Conservation (phyloP, 2,113 vertebrate genomes). For the Tupaia chinensis region DNA sequence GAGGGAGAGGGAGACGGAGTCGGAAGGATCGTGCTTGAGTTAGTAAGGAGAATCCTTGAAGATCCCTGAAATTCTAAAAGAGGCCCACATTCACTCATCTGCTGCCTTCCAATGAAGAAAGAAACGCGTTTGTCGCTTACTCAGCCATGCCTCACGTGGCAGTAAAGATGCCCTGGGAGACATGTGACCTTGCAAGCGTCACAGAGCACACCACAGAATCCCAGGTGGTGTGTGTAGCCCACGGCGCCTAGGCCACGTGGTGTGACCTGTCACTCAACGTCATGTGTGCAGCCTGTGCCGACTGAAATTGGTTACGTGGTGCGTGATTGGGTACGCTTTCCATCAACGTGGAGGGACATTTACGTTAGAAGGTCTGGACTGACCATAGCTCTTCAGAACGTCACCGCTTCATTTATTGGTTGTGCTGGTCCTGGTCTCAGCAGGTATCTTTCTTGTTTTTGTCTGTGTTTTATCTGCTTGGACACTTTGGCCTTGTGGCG, state of each 20-base stretch:
- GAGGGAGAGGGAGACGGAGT: no score
- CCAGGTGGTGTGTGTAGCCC: no score
- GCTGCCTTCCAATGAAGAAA: not conserved
- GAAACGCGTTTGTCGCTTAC: not conserved
- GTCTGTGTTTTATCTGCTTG: not conserved
- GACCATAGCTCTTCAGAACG: not conserved
- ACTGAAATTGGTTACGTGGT: no score
- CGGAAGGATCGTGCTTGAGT: not conserved
- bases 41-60: constrained; percentile 47
- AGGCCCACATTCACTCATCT: not conserved
- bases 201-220: no score
- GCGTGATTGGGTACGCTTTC: not conserved
- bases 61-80: not conserved
- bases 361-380: constrained; percentile 31
- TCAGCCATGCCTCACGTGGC: no score
- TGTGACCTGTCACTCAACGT: no score
- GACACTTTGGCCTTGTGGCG: not conserved
- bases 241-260: no score
- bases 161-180: no score
- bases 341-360: not conserved
- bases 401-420: not conserved
- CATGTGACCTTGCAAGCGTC: no score
- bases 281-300: no score
- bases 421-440: constrained; percentile 9
- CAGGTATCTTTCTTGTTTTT: not conserved